Conservation (phyloP, 2,797 vertebrate species). For the Pseudochromis fuscus region DNA sequence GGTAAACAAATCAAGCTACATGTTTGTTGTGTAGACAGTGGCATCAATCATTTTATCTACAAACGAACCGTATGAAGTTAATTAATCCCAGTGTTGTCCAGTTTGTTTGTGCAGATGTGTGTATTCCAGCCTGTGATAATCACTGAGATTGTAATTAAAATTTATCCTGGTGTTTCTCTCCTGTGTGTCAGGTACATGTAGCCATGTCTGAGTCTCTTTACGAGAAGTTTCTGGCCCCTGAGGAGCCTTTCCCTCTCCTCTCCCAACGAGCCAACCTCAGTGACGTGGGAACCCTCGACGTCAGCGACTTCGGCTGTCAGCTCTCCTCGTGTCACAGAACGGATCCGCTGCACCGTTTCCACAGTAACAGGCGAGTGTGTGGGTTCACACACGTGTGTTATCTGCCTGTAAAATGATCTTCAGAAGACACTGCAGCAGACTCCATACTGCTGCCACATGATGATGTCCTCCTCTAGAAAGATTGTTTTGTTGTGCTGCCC, state of each 20-base stretch:
- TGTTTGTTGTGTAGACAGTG: too few relatives aligned
- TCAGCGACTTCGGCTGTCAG: conserved; percentile 96
- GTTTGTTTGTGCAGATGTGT: neutral
- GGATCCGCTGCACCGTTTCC: conserved; percentile 94
- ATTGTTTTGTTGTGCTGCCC: too few relatives aligned
- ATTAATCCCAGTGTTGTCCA: too few relatives aligned
- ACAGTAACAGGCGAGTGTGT: conserved; percentile 90
- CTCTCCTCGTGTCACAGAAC: conserved; percentile 97
- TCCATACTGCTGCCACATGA: neutral
- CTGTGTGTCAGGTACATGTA: conserved; percentile 27
- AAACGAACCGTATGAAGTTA: too few relatives aligned
- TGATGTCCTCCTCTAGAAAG: conserved; percentile 3
- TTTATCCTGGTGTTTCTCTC: neutral
- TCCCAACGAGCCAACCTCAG: conserved; percentile 91
- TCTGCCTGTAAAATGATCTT: neutral
- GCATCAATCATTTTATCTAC: too few relatives aligned
- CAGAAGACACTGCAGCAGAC: neutral
- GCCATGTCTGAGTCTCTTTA: conserved; percentile 91
- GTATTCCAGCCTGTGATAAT: neutral
- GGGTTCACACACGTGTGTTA: neutral
- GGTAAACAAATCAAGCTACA: too few relatives aligned
- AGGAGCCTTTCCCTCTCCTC: conserved; percentile 93
- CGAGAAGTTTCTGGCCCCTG: conserved; percentile 95
- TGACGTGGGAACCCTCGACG: conserved; percentile 93
- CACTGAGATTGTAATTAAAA: neutral